Evolutionary conservation across 23 tunicate species (phyloP).

Genomic region (Aplidium turbinatum): DNA sequence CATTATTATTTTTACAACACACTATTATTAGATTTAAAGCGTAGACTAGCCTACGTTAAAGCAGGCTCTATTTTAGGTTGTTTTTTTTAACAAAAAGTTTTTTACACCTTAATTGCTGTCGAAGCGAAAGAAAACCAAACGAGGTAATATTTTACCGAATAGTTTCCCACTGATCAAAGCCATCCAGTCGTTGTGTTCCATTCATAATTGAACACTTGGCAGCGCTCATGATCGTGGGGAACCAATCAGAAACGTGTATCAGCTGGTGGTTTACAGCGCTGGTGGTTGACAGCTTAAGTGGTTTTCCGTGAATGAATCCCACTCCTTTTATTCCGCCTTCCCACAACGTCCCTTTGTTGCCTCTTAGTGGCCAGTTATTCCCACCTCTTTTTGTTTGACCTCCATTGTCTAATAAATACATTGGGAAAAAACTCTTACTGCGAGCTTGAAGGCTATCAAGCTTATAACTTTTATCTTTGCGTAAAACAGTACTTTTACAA

Average conservation of each 20-base stretch:
- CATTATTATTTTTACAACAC: too few species aligned
- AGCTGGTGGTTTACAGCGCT: conserved; percentile 30
- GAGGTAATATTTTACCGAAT: conserved; percentile 41
- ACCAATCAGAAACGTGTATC: conserved; percentile 77
- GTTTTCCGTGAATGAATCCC: conserved; percentile 75
- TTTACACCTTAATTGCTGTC: too few species aligned
- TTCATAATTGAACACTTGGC: conserved; percentile 62
- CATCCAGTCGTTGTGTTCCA: conserved; percentile 58
- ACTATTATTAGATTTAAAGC: too few species aligned
- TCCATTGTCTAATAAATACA: conserved; percentile 66
- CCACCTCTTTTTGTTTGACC: conserved; percentile 66
- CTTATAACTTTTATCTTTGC: too few species aligned
- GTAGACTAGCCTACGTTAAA: too few species aligned
- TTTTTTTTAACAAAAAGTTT: too few species aligned
- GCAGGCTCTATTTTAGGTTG: too few species aligned
- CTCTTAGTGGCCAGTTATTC: conserved; percentile 85
- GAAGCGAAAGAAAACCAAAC: too few species aligned
- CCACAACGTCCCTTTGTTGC: conserved; percentile 71
- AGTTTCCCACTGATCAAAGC: conserved; percentile 69
- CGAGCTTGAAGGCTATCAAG: too few species aligned
- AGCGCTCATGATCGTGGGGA: conserved; percentile 81
- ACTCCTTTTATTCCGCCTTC: conserved; percentile 79
- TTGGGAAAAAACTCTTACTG: too few species aligned
- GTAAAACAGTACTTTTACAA: too few species aligned
- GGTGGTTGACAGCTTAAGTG: neutral